Conservation (phyloP, 2,888 invertebrate species). For the Phalera bucephala region DNA sequence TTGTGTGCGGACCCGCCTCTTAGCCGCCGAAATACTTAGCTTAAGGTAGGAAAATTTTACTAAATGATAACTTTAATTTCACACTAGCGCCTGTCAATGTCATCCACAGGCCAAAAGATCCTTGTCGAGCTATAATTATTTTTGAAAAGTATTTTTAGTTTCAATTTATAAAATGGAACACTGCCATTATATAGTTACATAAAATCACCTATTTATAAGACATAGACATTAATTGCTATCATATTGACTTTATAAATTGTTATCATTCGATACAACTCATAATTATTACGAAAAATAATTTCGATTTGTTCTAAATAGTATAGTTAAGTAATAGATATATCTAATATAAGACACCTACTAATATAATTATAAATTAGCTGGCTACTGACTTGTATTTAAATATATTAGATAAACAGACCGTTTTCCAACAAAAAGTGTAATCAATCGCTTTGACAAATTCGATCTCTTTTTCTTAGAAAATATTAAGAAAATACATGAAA, state of each 20-base stretch:
- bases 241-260: neutral
- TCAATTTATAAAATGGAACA: slow-evolving; percentile 29
- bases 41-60: too few relatives aligned
- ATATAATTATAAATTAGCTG: slow-evolving; percentile 18
- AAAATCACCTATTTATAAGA: slow-evolving; percentile 30
- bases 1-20: too few relatives aligned
- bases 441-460: slow-evolving; percentile 4
- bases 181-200: slow-evolving; percentile 50
- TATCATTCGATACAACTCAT: too few relatives aligned
- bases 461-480: slow-evolving; percentile 17
- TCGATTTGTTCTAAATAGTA: too few relatives aligned
- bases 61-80: too few relatives aligned
- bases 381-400: slow-evolving; percentile 3
- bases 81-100: too few relatives aligned
- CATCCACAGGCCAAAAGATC: too few relatives aligned
- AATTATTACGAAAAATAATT: too few relatives aligned
- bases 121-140: too few relatives aligned
- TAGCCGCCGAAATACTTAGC: too few relatives aligned
- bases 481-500: slow-evolving; percentile 3
- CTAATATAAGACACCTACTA: slow-evolving; percentile 19
- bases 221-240: slow-evolving; percentile 7
- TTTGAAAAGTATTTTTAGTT: slow-evolving; percentile 13
- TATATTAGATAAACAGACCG: slow-evolving; percentile 6
- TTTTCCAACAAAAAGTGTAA: slow-evolving; percentile 19
- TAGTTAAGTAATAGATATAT: slow-evolving; percentile 3